A percentile compares a stretch with the other conserved stretches of the same genome.
phyloP scores from a whole-genome alignment of 2,888 invertebrate species.

The Encarsia formosa region DNA sequence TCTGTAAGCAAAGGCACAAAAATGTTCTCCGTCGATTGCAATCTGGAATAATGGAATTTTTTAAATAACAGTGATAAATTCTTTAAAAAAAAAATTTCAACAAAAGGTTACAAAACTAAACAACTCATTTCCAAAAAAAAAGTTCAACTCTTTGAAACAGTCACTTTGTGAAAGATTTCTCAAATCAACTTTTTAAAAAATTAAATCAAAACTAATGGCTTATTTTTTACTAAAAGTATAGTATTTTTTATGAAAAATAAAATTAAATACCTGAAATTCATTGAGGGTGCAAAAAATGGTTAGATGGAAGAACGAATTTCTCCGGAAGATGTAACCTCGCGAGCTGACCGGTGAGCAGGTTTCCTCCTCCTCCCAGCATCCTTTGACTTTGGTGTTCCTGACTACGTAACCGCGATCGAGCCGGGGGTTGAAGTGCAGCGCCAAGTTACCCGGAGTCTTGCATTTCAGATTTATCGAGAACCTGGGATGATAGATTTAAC shows the following conservation, averaged over 20 bases:
- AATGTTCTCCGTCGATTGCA: conserved; percentile 70
- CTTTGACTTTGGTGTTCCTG: conserved; percentile 65
- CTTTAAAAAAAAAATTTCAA: too few species aligned
- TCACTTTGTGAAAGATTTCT: too few species aligned
- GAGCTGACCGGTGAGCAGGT: conserved; percentile 53
- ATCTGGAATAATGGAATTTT: conserved; percentile 47
- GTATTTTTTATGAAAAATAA: too few species aligned
- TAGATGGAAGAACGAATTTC: conserved; percentile 43
- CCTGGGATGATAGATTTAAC: conserved; percentile 47
- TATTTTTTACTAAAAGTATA: too few species aligned
- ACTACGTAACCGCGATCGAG: conserved; percentile 74
- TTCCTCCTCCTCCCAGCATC: conserved; percentile 74
- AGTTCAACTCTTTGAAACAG: too few species aligned
- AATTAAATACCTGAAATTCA: conserved; percentile 41
- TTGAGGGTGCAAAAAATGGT: conserved; percentile 43
- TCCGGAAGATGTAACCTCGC: conserved; percentile 35
- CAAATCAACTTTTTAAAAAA: too few species aligned
- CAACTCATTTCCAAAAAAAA: neutral
- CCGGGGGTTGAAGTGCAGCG: conserved; percentile 78
- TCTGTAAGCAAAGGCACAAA: conserved; percentile 67
- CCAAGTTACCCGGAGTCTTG: conserved; percentile 56
- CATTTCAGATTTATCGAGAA: conserved; percentile 63
- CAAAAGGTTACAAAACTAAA: too few species aligned
- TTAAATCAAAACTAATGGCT: neutral
- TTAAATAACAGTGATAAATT: neutral